A percentile compares a stretch with the other conserved stretches of the same genome.
These are phyloP conservation scores for Pollenia labialis DNA, from an alignment of 2,888 invertebrate genomes.

Conservation along the genomic window DNA sequence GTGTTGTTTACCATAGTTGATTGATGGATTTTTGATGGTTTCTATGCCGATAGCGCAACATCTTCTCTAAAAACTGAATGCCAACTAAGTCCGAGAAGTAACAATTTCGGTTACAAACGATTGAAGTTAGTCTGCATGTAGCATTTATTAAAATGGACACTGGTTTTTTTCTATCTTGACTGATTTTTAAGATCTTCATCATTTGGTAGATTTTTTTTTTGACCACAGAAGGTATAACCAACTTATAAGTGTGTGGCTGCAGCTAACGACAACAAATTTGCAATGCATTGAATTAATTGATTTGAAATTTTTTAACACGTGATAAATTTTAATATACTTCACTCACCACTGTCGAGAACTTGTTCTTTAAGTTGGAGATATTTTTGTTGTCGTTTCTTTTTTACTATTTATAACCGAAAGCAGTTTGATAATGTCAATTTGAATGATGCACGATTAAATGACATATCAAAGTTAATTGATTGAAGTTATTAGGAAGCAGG, in stretches of 20 bases:
- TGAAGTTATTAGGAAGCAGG: slow-evolving; percentile 44
- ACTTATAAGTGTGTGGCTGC: neutral
- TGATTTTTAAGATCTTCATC: slow-evolving; percentile 54
- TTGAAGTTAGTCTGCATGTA: slow-evolving; percentile 23
- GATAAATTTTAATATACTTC: slow-evolving; percentile 79
- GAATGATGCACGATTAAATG: slow-evolving; percentile 70
- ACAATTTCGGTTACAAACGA: slow-evolving; percentile 47
- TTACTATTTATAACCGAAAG: slow-evolving; percentile 25
- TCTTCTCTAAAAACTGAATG: neutral
- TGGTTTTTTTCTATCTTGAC: slow-evolving; percentile 1
- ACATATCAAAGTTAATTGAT: slow-evolving; percentile 70
- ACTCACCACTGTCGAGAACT: slow-evolving; percentile 34
- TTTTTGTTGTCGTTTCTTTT: neutral
- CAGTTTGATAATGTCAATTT: slow-evolving; percentile 62
- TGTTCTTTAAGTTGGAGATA: neutral
- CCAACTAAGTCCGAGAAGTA: slow-evolving; percentile 1
- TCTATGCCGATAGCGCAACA: slow-evolving; percentile 64
- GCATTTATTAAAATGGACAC: neutral
- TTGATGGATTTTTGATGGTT: slow-evolving; percentile 81
- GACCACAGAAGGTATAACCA: neutral
- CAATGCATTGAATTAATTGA: slow-evolving; percentile 82
- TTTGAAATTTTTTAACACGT: slow-evolving; percentile 82
- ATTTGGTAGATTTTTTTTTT: neutral
- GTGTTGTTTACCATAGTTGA: slow-evolving; percentile 78
- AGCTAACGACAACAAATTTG: slow-evolving; percentile 64